Percentiles rank a stretch among this genome's conserved stretches.
Evolutionary conservation across 2,888 invertebrate genomes (phyloP).

Genomic region (Pseudolycoriella hygida): DNA sequence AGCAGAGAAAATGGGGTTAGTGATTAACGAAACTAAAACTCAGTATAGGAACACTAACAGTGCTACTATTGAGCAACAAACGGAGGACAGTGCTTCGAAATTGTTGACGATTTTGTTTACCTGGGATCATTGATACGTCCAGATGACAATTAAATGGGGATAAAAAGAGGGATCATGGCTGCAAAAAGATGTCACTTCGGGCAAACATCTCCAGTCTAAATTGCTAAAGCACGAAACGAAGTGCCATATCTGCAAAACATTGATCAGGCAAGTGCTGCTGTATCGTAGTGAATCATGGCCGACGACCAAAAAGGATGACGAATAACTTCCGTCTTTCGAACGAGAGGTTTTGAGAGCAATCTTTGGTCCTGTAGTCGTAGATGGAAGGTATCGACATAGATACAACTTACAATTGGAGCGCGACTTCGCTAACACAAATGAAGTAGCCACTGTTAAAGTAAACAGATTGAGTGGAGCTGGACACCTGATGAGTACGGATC

Average conservation of each 20-base stretch:
- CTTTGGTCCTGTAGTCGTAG: not conserved
- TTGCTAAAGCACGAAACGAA: not conserved
- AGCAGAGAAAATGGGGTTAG: no score
- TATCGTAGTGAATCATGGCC: not conserved
- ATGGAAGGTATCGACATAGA: not conserved
- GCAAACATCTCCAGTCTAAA: not conserved
- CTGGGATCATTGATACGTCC: not conserved
- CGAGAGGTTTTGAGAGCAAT: not conserved
- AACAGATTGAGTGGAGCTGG: not conserved
- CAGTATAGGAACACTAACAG: no score
- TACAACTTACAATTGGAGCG: not conserved
- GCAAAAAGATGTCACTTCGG: not conserved
- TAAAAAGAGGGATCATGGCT: not conserved
- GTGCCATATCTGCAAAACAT: not conserved
- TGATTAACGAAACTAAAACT: no score
- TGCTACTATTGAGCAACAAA: no score
- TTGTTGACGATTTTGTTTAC: no score
- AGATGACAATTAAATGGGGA: not conserved
- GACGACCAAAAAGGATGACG: not conserved
- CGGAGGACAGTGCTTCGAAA: no score
- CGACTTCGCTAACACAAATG: not conserved
- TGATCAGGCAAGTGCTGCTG: not conserved
- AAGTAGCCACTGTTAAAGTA: not conserved
- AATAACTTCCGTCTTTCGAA: not conserved
- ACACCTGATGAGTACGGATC: not conserved